Conservation (phyloP, 2,888 invertebrate species). For the Oligia latruncula region DNA sequence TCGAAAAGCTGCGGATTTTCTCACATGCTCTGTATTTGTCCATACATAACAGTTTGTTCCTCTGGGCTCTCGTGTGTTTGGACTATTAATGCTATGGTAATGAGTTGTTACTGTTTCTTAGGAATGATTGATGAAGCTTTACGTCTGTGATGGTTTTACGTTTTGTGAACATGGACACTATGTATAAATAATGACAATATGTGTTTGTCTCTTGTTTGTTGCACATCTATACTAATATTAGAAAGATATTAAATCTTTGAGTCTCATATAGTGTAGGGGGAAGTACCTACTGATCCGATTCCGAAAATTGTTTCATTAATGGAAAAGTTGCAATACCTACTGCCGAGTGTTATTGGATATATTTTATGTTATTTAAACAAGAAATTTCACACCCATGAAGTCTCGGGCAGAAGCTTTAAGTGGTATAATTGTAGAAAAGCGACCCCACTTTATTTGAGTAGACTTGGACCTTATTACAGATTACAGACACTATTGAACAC, state of each 20-base stretch:
- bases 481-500: conserved; percentile 36
- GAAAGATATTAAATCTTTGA: no score
- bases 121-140: conserved; percentile 33
- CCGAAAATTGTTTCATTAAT: background rate
- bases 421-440: background rate
- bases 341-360: background rate
- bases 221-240: no score
- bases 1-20: conserved; percentile 51
- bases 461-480: conserved; percentile 35
- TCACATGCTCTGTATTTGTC: conserved; percentile 49
- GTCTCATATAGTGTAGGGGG: no score
- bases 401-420: background rate
- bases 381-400: background rate
- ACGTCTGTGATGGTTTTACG: background rate
- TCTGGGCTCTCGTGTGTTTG: conserved; percentile 17
- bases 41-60: conserved; percentile 36
- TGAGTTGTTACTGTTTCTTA: conserved; percentile 33
- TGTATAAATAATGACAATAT: background rate
- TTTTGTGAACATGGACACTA: conserved; percentile 15
- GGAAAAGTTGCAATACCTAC: background rate
- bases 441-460: conserved; percentile 9
- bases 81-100: conserved; percentile 49
- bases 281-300: no score
- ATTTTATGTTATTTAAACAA: background rate
- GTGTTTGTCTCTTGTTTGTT: background rate